Evolutionary conservation across 2,113 vertebrate genomes (phyloP), one percentile per base, ranked within the genome.

Genomic region (Gymnogyps californianus): DNA sequence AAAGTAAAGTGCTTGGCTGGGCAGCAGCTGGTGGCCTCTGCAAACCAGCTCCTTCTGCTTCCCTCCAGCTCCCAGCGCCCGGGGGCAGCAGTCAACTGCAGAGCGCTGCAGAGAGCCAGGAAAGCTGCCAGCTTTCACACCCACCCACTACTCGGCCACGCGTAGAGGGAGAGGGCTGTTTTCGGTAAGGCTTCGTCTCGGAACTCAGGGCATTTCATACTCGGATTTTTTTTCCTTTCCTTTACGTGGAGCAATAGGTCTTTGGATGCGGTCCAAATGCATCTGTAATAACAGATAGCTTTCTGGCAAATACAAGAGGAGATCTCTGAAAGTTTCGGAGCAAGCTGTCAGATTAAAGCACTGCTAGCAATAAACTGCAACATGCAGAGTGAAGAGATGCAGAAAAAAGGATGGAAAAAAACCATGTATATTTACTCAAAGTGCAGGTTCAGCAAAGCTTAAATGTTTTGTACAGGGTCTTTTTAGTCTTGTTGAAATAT

Each of bases 141-240:
- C 21, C 55, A 34, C 15, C 59, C 4, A 2, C 59, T 49, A 34
- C 38, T 26, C 5, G 3, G 7, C 10, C 49, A 22, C 0, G 0
- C 2, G 0, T 6, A 40, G 14, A 54, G 42, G 10, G 34, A 90
- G 29, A 67, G 47, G 4, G 21, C 49, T 77, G 34, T 1, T 36
- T 40, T 65, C 6, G 0, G 0, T 29, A 38, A 29, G 16, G 8
- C 13, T 88, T 38, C 0, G 0, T 13, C 51, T 49, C 66, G 8
- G 29, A 92, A 69, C 18, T 28, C 47, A 11, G 21, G 4, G 12
- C 10, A 38, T 76, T 67, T 58, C 26, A 10, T 36, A 13, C 13
- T 46, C 6, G 1, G 28, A 12, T 11, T 19, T 34, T 32, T 21
- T 82, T 54, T 16, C 18, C 36, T 77, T 96, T 69, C 16, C 42